A percentile compares a stretch with the other conserved stretches of the same genome.
Conservation (phyloP, 2,113 vertebrate genomes). For the Nasalis larvatus region DNA sequence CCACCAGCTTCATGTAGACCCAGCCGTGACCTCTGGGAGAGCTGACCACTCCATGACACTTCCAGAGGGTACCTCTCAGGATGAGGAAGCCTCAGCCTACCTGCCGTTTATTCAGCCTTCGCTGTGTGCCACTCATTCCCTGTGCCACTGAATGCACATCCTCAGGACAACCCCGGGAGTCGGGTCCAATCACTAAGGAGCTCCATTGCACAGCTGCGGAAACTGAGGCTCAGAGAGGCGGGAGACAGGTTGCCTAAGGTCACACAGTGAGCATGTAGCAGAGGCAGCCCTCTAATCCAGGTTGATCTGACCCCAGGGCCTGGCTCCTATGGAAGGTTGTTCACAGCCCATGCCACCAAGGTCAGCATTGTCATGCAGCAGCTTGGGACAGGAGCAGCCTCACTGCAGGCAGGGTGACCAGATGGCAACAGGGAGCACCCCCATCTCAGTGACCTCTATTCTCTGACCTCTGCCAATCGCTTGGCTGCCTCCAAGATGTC, state of each 20-base stretch:
- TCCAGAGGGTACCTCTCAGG: not conserved
- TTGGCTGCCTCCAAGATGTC: not conserved
- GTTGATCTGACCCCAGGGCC: not conserved
- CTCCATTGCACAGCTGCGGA: not conserved
- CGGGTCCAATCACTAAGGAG: not conserved
- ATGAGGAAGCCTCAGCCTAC: not conserved
- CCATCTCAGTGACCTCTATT: not conserved
- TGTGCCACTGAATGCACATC: not conserved
- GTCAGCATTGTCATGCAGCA: not conserved
- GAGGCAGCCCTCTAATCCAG: not conserved
- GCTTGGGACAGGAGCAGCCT: not conserved
- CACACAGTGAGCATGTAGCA: not conserved
- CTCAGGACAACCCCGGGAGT: not conserved
- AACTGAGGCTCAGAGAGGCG: not conserved
- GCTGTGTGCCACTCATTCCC: not conserved
- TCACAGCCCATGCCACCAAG: not conserved
- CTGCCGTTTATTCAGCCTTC: not conserved
- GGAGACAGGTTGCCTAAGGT: not conserved
- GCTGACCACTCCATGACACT: rapidly evolving
- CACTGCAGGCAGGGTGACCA: not conserved
- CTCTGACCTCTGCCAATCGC: not conserved
- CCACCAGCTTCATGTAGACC: not conserved
- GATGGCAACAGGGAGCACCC: not conserved
- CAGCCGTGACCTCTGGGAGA: not conserved
- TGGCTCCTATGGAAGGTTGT: not conserved